phyloP scores from a whole-genome alignment of 2,113 vertebrate species.

The Corythornis madagascariensis region DNA sequence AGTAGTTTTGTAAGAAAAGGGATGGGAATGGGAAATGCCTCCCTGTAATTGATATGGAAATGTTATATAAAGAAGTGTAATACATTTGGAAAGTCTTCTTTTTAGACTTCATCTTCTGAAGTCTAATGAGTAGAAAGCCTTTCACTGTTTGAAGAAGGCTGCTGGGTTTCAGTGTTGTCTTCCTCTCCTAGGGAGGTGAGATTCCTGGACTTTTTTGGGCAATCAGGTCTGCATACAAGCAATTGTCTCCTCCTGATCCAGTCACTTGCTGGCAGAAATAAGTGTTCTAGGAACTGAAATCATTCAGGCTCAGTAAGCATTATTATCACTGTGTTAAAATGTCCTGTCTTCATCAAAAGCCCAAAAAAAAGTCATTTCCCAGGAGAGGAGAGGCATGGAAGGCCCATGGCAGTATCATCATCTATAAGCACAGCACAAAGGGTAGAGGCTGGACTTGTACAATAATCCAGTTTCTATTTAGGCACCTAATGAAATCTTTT shows the following conservation, averaged over 20 bases:
- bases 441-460: conserved; percentile 10
- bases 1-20: background rate
- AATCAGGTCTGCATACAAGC: background rate
- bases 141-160: background rate
- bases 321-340: background rate
- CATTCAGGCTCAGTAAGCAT: background rate
- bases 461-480: conserved; percentile 36
- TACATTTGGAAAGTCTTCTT: background rate
- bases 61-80: background rate
- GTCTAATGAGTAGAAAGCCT: background rate
- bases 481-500: conserved; percentile 51
- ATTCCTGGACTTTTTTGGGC: background rate
- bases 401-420: conserved; percentile 1
- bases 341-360: background rate
- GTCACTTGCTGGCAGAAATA: background rate
- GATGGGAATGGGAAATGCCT: background rate
- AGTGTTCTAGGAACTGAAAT: background rate
- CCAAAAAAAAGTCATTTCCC: background rate
- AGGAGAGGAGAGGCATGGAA: background rate
- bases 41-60: background rate
- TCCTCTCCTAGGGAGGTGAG: background rate
- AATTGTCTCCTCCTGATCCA: background rate
- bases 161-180: background rate
- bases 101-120: background rate
- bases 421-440: conserved; percentile 15